phyloP scores from a whole-genome alignment of 2,797 vertebrate species.

The Hephaestus fuliginosus region DNA sequence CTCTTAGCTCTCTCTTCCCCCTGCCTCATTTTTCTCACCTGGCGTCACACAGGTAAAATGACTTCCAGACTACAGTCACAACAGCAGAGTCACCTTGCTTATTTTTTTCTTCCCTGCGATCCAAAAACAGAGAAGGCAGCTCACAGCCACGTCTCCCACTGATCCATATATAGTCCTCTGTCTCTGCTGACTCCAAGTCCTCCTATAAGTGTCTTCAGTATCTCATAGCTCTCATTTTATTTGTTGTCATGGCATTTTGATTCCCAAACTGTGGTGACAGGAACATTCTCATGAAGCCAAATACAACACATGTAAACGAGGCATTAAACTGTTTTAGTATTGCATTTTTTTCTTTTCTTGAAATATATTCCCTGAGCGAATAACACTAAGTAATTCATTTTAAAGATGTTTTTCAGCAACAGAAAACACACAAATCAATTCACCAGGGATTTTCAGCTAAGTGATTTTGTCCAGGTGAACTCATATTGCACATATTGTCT shows the following conservation, averaged over 20 bases:
- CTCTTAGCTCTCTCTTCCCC: background rate
- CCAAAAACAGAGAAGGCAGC: slow-evolving; percentile 11
- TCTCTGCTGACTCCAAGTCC: background rate
- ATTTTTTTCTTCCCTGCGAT: slow-evolving; percentile 16
- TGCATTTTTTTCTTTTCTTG: background rate
- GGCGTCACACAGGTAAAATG: background rate
- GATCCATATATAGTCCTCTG: background rate
- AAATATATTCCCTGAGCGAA: no score
- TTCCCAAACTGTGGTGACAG: background rate
- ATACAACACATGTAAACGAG: background rate
- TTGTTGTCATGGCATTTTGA: background rate
- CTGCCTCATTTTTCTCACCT: slow-evolving; percentile 10
- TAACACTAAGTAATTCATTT: background rate
- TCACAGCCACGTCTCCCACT: slow-evolving; percentile 4
- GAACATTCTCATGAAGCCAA: background rate
- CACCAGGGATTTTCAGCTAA: background rate
- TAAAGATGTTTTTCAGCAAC: background rate
- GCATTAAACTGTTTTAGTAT: background rate
- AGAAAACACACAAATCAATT: background rate
- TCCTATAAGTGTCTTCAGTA: background rate
- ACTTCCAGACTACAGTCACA: background rate
- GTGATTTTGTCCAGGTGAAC: no score
- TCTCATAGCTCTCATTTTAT: background rate
- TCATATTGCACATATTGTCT: no score
- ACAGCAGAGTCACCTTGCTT: background rate